phyloP scores from a whole-genome alignment of 2,888 invertebrate genomes.

The Cheilosia grossa region DNA sequence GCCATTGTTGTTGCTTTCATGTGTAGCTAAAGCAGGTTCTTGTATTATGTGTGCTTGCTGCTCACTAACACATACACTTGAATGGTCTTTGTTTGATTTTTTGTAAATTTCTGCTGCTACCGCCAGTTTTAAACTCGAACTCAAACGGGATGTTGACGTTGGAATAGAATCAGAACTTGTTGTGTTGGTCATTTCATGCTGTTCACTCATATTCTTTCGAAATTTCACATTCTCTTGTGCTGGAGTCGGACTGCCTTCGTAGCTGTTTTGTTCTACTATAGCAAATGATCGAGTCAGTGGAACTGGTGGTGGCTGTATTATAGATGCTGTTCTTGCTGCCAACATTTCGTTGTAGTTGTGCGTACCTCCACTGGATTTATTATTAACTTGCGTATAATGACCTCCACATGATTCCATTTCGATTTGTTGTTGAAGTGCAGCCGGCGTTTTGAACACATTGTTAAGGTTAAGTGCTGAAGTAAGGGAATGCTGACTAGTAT shows the following conservation, averaged over 20 bases:
- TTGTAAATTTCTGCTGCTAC: constrained; percentile 63
- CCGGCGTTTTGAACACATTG: constrained; percentile 60
- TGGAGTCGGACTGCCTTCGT: constrained; percentile 47
- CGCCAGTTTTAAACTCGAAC: constrained; percentile 63
- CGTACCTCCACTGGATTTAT: constrained; percentile 65
- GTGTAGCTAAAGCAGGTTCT: constrained; percentile 68
- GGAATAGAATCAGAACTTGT: constrained; percentile 65
- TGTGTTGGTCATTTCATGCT: constrained; percentile 51
- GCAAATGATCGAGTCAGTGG: constrained; percentile 45
- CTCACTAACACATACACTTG: constrained; percentile 55
- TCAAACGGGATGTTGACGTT: constrained; percentile 66
- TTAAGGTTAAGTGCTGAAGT: constrained; percentile 39
- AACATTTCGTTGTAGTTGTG: constrained; percentile 61
- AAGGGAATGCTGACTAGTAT: constrained; percentile 56
- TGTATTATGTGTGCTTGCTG: constrained; percentile 56
- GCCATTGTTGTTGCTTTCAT: constrained; percentile 46
- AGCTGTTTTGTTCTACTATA: constrained; percentile 53
- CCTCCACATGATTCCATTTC: constrained; percentile 64
- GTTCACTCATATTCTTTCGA: constrained; percentile 65
- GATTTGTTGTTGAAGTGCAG: constrained; percentile 41
- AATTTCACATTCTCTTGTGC: constrained; percentile 63
- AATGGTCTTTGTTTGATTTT: constrained; percentile 66
- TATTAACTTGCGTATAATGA: constrained; percentile 72
- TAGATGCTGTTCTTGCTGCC: constrained; percentile 48
- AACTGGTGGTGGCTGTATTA: constrained; percentile 42